Conservation (phyloP, 2,113 vertebrate species). For the Riparia riparia region DNA sequence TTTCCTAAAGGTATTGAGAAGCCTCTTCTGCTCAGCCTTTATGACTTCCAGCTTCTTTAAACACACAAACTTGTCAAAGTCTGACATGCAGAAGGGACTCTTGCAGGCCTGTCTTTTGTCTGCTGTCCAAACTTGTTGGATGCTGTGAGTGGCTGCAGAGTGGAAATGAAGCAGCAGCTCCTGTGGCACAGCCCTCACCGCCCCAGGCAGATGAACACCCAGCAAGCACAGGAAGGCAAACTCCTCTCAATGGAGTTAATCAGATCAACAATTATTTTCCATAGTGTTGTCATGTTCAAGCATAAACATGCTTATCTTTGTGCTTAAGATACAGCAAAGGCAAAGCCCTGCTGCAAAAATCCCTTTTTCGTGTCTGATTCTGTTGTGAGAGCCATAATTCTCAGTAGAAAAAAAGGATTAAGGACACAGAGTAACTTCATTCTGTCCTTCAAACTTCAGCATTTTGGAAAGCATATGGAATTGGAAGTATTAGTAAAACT, state of each 20-base stretch:
- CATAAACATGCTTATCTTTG: constrained; percentile 56
- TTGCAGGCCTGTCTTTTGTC: constrained; percentile 4
- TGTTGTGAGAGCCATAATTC: background rate
- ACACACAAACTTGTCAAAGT: background rate
- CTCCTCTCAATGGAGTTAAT: constrained; percentile 27
- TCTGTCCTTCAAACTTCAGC: background rate
- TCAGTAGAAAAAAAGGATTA: background rate
- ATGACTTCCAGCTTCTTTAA: background rate
- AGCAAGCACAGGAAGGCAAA: constrained; percentile 35
- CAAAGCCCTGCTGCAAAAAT: background rate
- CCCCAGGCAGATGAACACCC: constrained; percentile 54
- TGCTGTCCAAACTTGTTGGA: constrained; percentile 62
- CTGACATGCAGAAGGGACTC: constrained; percentile 27
- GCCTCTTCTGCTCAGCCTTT: background rate
- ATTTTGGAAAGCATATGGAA: background rate
- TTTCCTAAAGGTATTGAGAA: background rate
- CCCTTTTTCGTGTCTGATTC: background rate
- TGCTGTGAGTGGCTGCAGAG: background rate
- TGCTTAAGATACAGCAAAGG: background rate
- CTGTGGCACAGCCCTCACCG: background rate
- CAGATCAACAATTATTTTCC: constrained; percentile 59
- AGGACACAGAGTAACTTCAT: background rate
- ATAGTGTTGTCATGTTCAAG: constrained; percentile 45
- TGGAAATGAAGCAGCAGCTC: constrained; percentile 1
- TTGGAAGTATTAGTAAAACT: background rate